A percentile compares a stretch with the other conserved stretches of the same genome.
phyloP scores from a whole-genome alignment of 2,113 vertebrate genomes.

The Ciconia boyciana region DNA sequence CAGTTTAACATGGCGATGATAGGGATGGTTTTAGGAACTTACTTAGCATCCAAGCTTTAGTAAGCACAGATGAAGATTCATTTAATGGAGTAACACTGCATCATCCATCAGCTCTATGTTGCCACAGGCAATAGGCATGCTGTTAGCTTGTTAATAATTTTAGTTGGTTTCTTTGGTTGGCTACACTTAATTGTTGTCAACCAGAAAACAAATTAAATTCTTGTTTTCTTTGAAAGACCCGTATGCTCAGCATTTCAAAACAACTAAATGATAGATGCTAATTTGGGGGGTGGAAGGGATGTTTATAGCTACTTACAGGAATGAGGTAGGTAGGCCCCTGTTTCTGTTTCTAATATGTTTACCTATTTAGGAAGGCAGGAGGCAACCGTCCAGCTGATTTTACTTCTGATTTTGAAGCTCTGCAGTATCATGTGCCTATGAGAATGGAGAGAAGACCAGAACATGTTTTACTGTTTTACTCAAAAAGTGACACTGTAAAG shows the following conservation, averaged over 20 bases:
- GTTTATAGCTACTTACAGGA: neutral
- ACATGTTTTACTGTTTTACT: neutral
- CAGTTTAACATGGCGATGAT: neutral
- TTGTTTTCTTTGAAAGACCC: neutral
- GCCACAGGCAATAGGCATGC: neutral
- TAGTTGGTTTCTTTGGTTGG: neutral
- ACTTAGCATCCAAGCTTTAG: neutral
- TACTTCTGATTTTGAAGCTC: conserved; percentile 5
- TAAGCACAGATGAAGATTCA: neutral
- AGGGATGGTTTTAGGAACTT: neutral
- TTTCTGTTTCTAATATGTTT: neutral
- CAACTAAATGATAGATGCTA: neutral
- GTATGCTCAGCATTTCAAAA: neutral
- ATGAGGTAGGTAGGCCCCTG: neutral
- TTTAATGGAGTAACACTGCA: neutral
- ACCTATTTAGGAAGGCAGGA: conserved; percentile 20
- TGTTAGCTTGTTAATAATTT: neutral
- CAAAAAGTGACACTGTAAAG: neutral
- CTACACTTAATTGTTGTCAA: neutral
- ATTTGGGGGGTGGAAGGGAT: neutral
- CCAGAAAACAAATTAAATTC: neutral
- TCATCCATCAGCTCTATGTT: neutral
- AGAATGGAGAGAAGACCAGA: neutral
- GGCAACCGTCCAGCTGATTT: neutral
- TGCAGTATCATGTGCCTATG: neutral